These are phyloP conservation scores for Paramisgurnus dabryanus DNA, from an alignment of 2,113 vertebrate species.

Conservation along the genomic window DNA sequence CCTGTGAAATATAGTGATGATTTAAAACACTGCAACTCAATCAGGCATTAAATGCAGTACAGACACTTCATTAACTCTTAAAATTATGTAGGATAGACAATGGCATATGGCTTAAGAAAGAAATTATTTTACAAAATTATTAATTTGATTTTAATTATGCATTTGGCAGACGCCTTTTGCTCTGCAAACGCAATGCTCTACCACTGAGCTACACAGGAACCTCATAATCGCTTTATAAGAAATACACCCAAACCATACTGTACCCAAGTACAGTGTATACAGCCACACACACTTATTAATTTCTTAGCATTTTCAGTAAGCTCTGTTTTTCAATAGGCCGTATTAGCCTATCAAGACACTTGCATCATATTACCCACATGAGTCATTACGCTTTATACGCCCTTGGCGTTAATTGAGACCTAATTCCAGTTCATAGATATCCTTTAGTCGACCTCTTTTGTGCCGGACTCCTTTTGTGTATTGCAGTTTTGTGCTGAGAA, in stretches of 20 bases:
- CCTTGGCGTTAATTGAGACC: constrained; percentile 51
- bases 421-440: constrained; percentile 56
- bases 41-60: neutral
- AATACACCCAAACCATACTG: neutral
- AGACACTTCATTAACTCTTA: neutral
- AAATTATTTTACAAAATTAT: neutral
- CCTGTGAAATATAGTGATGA: constrained; percentile 4
- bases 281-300: neutral
- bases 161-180: no score
- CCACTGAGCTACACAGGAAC: no score
- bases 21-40: no score
- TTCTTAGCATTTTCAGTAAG: neutral
- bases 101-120: no score
- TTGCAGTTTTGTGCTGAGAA: constrained; percentile 40
- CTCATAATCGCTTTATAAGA: neutral
- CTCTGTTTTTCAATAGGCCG: constrained; percentile 19
- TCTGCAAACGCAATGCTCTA: no score
- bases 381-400: constrained; percentile 53
- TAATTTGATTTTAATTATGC: no score
- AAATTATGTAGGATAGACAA: neutral
- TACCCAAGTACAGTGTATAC: neutral
- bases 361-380: neutral
- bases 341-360: constrained; percentile 24
- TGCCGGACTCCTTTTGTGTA: constrained; percentile 17
- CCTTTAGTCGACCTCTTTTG: constrained; percentile 50